Evolutionary conservation across 1,140 invertebrate species (phyloP).

Genomic region (Formica selysi): DNA sequence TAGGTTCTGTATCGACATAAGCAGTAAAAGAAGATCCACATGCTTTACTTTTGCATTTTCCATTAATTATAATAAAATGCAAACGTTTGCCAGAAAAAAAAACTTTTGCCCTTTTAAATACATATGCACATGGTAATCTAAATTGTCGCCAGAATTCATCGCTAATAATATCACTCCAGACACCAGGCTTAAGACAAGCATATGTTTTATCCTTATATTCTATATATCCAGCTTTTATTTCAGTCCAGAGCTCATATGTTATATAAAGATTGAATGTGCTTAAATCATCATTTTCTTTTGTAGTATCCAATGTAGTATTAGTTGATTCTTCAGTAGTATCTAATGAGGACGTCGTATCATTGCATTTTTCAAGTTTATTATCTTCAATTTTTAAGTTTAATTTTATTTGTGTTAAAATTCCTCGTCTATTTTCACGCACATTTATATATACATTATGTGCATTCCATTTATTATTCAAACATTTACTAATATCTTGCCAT

Average conservation of each 20-base stretch:
- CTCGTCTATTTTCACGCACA: background rate
- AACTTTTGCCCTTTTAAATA: slow-evolving; percentile 11
- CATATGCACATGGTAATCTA: slow-evolving; percentile 22
- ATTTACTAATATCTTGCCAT: slow-evolving; percentile 3
- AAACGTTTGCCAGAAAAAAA: slow-evolving; percentile 1
- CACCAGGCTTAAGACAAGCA: slow-evolving; percentile 13
- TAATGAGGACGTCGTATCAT: background rate
- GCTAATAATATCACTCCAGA: background rate
- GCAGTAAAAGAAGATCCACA: slow-evolving; percentile 1
- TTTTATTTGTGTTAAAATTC: background rate
- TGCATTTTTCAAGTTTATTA: background rate
- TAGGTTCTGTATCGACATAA: slow-evolving; percentile 6
- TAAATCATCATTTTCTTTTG: background rate
- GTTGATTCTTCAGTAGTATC: background rate
- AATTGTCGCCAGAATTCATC: slow-evolving; percentile 24
- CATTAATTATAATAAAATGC: background rate
- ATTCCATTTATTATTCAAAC: background rate
- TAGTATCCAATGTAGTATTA: background rate
- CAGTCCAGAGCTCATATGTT: background rate
- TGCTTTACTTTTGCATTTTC: slow-evolving; percentile 12
- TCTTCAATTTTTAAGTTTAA: slow-evolving; percentile 14
- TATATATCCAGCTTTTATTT: slow-evolving; percentile 5
- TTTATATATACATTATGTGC: slow-evolving; percentile 3
- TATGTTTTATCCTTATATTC: slow-evolving; percentile 16
- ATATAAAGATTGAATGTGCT: slow-evolving; percentile 10